phyloP scores from a whole-genome alignment of 1,140 invertebrate genomes.

The Drosophila novamexicana region DNA sequence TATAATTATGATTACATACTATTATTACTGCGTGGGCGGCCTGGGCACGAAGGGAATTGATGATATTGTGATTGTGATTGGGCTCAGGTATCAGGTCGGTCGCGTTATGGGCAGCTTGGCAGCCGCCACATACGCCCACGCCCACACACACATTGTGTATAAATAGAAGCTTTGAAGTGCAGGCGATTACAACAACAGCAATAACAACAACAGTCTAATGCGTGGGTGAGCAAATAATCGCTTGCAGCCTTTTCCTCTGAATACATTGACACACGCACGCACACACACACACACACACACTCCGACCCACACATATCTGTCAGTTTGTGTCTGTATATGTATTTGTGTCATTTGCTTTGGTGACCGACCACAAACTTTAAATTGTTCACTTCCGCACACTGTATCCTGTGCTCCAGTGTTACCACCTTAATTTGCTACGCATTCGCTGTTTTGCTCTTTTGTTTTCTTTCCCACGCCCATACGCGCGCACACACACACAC shows the following conservation, averaged over 20 bases:
- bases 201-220: constrained; percentile 36
- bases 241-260: constrained; percentile 14
- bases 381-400: constrained; percentile 54
- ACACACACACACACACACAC: not conserved
- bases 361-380: constrained; percentile 51
- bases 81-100: constrained; percentile 49
- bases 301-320: not conserved
- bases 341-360: constrained; percentile 24
- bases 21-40: constrained; percentile 57
- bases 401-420: constrained; percentile 17
- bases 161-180: constrained; percentile 56
- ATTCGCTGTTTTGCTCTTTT: constrained; percentile 46
- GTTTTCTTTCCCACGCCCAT: constrained; percentile 51
- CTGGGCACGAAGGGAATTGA: constrained; percentile 20
- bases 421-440: constrained; percentile 32
- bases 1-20: constrained; percentile 47
- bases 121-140: constrained; percentile 7
- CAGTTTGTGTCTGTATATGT: not conserved
- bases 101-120: constrained; percentile 32
- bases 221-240: constrained; percentile 46
- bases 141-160: constrained; percentile 21
- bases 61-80: constrained; percentile 50
- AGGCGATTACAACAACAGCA: constrained; percentile 42
- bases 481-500: constrained; percentile 23
- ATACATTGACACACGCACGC: constrained; percentile 6